Evolutionary conservation across 2,888 invertebrate genomes (phyloP).

Genomic region (Myopa testacea): DNA sequence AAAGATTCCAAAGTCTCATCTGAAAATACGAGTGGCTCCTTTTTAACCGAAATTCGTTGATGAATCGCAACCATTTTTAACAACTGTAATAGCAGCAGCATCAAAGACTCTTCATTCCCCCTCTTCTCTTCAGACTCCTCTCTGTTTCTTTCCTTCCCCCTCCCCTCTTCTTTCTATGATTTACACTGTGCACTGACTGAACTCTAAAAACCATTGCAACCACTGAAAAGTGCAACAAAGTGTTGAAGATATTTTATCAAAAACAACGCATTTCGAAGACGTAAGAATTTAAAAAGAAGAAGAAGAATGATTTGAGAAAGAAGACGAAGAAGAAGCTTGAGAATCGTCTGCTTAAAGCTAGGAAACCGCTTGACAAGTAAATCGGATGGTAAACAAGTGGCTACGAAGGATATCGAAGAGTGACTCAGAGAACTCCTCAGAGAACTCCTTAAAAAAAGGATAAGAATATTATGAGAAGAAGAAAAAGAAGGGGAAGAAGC

Average conservation of each 20-base stretch:
- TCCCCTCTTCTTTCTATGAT: no score
- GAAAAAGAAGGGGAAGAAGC: background rate
- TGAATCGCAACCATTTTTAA: no score
- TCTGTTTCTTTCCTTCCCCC: no score
- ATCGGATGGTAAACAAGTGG: conserved; percentile 8
- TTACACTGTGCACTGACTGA: no score
- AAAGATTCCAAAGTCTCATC: no score
- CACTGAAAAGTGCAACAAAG: background rate
- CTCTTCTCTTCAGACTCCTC: no score
- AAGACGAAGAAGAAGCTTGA: background rate
- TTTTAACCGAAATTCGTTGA: no score
- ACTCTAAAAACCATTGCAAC: no score
- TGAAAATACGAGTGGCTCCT: no score
- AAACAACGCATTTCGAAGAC: background rate
- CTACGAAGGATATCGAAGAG: background rate
- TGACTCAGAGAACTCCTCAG: background rate
- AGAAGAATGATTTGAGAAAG: background rate
- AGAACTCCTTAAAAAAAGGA: no score
- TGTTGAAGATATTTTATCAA: background rate
- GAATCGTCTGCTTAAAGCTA: background rate
- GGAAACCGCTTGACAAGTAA: conserved; percentile 15
- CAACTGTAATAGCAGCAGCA: no score
- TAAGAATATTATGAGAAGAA: background rate
- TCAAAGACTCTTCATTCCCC: no score
- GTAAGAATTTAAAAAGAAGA: background rate